phyloP scores from a whole-genome alignment of 2,797 vertebrate genomes.

The Melanotaenia pygmaea region DNA sequence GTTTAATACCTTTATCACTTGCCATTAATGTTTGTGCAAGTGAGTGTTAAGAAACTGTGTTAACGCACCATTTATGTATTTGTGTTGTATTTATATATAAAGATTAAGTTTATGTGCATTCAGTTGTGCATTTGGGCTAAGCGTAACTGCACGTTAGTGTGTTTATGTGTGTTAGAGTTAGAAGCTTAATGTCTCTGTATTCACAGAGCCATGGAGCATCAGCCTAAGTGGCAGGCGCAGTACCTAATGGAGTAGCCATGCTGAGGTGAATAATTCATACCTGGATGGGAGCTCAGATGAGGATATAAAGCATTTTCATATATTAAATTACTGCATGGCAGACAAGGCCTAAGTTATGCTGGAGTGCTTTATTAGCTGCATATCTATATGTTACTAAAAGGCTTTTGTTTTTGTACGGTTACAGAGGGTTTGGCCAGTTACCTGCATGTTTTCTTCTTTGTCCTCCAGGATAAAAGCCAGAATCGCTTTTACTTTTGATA shows the following conservation, averaged over 20 bases:
- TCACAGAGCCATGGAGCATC: constrained; percentile 40
- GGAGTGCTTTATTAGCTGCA: constrained; percentile 69
- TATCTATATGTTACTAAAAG: constrained; percentile 58
- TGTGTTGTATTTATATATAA: constrained; percentile 40
- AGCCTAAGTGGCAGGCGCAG: constrained; percentile 61
- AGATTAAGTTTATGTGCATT: constrained; percentile 41
- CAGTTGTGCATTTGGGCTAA: constrained; percentile 1
- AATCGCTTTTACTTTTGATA: constrained; percentile 25
- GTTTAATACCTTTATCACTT: constrained; percentile 38
- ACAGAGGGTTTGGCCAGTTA: constrained; percentile 20
- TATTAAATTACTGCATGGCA: constrained; percentile 69
- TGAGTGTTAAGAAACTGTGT: constrained; percentile 29
- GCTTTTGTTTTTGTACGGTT: constrained; percentile 50
- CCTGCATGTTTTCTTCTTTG: constrained; percentile 18
- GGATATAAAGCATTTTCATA: constrained; percentile 71
- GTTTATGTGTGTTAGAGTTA: constrained; percentile 28
- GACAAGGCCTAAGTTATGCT: constrained; percentile 65
- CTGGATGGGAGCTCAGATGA: constrained; percentile 65
- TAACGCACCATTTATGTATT: constrained; percentile 50
- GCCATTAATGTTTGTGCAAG: constrained; percentile 18
- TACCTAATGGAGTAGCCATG: constrained; percentile 73
- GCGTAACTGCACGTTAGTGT: constrained; percentile 11
- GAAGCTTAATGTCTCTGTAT: constrained; percentile 49
- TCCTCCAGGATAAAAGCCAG: constrained; percentile 24
- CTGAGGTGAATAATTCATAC: constrained; percentile 79